A percentile compares a stretch with the other conserved stretches of the same genome.
phyloP scores from a whole-genome alignment of 2,113 vertebrate genomes.

The Actinemys pallida region DNA sequence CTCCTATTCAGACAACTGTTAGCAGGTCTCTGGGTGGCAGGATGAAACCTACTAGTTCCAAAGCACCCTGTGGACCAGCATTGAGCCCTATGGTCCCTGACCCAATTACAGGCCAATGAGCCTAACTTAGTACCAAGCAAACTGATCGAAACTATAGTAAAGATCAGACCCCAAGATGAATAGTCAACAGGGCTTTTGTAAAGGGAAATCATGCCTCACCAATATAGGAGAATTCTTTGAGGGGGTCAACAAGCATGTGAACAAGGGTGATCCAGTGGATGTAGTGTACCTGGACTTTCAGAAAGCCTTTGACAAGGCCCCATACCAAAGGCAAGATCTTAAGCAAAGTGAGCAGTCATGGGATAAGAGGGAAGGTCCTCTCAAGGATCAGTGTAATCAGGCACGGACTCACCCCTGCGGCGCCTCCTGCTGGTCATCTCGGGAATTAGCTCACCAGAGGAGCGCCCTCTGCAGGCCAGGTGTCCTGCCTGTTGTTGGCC shows the following conservation, averaged over 20 bases:
- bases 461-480: no score
- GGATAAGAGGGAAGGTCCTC: not conserved
- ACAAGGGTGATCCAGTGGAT: not conserved
- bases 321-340: not conserved
- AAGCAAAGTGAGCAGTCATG: not conserved
- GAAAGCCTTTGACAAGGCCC: not conserved
- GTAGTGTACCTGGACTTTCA: not conserved
- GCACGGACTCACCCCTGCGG: no score
- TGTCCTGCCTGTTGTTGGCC: no score
- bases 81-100: not conserved
- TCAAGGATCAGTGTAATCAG: not conserved
- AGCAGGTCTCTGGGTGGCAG: no score
- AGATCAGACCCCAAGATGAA: not conserved
- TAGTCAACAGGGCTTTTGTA: not conserved
- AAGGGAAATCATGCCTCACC: not conserved
- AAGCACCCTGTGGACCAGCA: not conserved
- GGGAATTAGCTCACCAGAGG: no score
- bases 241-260: not conserved
- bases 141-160: not conserved
- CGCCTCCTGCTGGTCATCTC: no score
- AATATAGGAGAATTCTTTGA: not conserved
- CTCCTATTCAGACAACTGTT: not conserved
- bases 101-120: not conserved
- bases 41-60: no score
- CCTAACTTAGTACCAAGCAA: not conserved